Conservation (phyloP, 2,888 invertebrate species). For the Clistopyga incitator region DNA sequence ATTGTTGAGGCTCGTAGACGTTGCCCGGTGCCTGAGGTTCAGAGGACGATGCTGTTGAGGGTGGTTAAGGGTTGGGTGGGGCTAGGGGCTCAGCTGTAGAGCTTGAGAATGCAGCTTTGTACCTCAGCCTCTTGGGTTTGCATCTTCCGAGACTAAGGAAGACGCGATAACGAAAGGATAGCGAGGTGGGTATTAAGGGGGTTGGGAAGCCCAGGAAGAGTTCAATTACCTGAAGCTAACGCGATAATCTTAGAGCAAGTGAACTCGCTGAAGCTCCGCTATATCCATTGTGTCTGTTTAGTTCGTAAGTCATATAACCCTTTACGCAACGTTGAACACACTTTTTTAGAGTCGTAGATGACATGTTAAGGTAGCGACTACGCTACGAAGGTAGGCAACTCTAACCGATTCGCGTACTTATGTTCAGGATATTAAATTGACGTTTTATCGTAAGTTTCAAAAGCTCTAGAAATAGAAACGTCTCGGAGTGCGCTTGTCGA, state of each 20-base stretch:
- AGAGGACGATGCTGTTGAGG: conserved; percentile 39
- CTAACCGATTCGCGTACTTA: neutral
- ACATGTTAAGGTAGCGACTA: neutral
- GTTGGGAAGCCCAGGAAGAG: conserved; percentile 65
- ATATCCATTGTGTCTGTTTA: neutral
- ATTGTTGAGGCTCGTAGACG: conserved; percentile 61
- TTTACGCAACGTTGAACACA: neutral
- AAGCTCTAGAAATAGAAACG: neutral
- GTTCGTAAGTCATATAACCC: neutral
- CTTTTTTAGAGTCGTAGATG: neutral
- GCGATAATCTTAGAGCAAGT: conserved; percentile 73
- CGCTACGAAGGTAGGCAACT: too few species aligned
- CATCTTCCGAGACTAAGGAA: conserved; percentile 52
- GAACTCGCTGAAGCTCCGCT: conserved; percentile 12
- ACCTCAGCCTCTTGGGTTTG: conserved; percentile 46
- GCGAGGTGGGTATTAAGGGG: conserved; percentile 35
- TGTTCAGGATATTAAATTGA: neutral
- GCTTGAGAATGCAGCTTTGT: conserved; percentile 31
- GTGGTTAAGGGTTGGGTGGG: conserved; percentile 39
- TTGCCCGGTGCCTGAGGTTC: conserved; percentile 20
- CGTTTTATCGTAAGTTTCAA: neutral
- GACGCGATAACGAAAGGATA: conserved; percentile 46
- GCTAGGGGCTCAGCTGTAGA: conserved; percentile 20
- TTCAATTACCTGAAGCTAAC: conserved; percentile 80
- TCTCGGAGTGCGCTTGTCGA: neutral